Evolutionary conservation across 23 tunicate species (phyloP).

Genomic region (Clavelina lepadiformis): DNA sequence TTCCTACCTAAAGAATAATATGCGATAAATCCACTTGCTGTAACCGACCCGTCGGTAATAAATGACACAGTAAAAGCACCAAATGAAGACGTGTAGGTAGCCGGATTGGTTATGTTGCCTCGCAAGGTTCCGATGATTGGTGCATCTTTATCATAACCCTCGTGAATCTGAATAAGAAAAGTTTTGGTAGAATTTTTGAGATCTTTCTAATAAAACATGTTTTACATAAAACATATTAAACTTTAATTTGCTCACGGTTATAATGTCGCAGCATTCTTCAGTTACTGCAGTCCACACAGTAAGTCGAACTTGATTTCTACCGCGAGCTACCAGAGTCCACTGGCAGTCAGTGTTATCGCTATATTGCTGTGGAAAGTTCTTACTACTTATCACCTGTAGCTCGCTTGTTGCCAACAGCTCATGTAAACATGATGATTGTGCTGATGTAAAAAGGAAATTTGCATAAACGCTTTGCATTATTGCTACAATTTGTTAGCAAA

Average conservation of each 20-base stretch:
- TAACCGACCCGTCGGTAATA: background rate
- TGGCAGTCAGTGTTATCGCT: slow-evolving; percentile 4
- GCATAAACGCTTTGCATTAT: too few relatives aligned
- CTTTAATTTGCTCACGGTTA: slow-evolving; percentile 1
- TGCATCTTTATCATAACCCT: background rate
- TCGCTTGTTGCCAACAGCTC: background rate
- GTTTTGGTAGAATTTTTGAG: too few relatives aligned
- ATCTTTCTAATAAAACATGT: too few relatives aligned
- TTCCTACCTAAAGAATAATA: background rate
- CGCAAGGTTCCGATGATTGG: background rate
- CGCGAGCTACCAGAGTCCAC: background rate
- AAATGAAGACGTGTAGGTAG: background rate
- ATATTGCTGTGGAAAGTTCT: background rate
- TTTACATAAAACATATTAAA: too few relatives aligned
- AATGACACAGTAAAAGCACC: background rate
- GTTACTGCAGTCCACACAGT: background rate
- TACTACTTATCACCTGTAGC: background rate
- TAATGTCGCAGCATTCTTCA: slow-evolving; percentile 4
- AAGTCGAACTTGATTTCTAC: slow-evolving; percentile 2
- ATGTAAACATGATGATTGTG: too few relatives aligned
- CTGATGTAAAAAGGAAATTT: too few relatives aligned
- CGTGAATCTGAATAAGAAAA: slow-evolving; percentile 12
- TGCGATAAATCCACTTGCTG: slow-evolving; percentile 2
- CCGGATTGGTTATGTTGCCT: background rate
- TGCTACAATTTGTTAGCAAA: too few relatives aligned